Evolutionary conservation across 2,888 invertebrate species (phyloP), one percentile per base, ranked within the genome.

Genomic region (Autographa gamma): DNA sequence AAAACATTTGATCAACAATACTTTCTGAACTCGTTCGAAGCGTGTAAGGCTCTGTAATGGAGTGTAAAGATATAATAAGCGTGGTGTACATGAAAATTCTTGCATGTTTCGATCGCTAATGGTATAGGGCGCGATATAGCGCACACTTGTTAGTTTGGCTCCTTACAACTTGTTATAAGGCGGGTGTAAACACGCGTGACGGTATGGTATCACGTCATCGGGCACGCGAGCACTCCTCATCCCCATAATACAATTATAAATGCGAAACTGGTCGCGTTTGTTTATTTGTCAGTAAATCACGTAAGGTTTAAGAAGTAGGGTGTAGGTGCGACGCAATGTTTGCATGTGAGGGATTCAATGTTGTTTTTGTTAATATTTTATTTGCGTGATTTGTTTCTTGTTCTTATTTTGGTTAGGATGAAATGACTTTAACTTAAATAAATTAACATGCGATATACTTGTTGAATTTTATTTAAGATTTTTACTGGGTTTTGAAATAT

Each of bases 141-240:
- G 63, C 62, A 83, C 85, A 91, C 92, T 93, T 92, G 93, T 93
- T 93, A 92, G 92, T 92, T 92, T 87, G 88, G 86, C 88, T 88
- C 83, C 89, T 91, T 91, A 91, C 91, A 93, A 92, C 85, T 93
- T 92, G 93, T 93, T 93, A 93, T 93, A 93, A 90, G 81, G 89
- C 85, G 84, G 90, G 89, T 89, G 91, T 89, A 87, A 90, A 93
- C 94, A 93, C 92, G 94, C 94, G 93, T 94, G 95, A 95, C 93
- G 92, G 86, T 85, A 84, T 80, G 87, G 85, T 94, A 94, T 93
- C 95, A 91, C 91, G 92, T 91, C 90, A 93, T 93, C 92, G 89
- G 73, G 90, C 95, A 95, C 94, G 95, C 95, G 87, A 88, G 85
- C 85, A 87, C 87, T 85, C 87, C 86, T 89, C 92, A 89, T 90